Evolutionary conservation across 1,140 invertebrate species (phyloP), one percentile per base, ranked within the genome.

Genomic region (Drosophila aff.): DNA sequence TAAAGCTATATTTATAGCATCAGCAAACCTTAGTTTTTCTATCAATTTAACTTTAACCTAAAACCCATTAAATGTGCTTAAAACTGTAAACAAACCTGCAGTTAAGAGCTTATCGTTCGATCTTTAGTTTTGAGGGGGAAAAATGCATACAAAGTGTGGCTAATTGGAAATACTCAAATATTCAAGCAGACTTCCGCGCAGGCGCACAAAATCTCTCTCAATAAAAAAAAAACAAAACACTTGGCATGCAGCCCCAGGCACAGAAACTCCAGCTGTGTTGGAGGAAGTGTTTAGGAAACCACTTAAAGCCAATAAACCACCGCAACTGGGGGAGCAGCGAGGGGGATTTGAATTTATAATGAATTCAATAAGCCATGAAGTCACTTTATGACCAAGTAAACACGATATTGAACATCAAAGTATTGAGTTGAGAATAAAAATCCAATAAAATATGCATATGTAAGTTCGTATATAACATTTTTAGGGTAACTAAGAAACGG

Each of bases 221-320:
- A 8, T 38, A 69, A 41, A 23, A 23, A 23, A 23, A 23, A 23
- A 23, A 3, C 23, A n/a, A 50, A 66, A 21, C 67, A 71, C 67
- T 71, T 71, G 67, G 49, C 78, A 71, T 44, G 79, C 73, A 73
- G 71, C 68, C 71, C 66, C 46, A 36, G 53, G 71, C 67, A 10
- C 33, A 47, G 33, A 68, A 68, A 68, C 49, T 71, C 67, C 71
- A 61, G 55, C 71, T 73, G 52, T 53, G 44, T 46, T 66, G 55
- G 59, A 82, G 74, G 79, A 81, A 82, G 79, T 82, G 74, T 71
- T 82, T 82, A 73, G 62, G 55, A 65, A 65, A 49, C 49, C 72
- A 52, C 50, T 72, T 79, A 64, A 61, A 26, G 41, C 68, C 68
- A 72, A 65, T 41, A 74, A 71, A 52, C 43, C 21, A 38, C 53